Evolutionary conservation across 2,888 invertebrate genomes (phyloP), one percentile per base, ranked within the genome.

Genomic region (Drosophila limbata): DNA sequence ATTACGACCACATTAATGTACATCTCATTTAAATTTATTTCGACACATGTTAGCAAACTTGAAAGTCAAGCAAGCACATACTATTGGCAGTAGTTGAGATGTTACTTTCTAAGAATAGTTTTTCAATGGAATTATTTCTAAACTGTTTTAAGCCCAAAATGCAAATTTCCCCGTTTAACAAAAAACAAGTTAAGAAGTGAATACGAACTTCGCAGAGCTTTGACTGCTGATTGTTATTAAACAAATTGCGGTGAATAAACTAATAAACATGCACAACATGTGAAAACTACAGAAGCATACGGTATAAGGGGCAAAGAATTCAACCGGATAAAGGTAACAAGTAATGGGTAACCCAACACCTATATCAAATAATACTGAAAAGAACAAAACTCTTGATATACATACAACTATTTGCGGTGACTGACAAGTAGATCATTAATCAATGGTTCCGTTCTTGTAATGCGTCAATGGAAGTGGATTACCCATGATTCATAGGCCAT

Each of bases 301-400:
- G 56, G 40, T 35, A 59, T 39, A 47, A 62, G 44, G 10, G 33
- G 37, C 33, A 51, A 59, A 64, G 67, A 67, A 70, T 80, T 77
- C 68, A 88, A 81, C 89, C 89, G 82, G 87, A 83, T 83, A 63
- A 83, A 83, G 73, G n/a, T n/a, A n/a, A n/a, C n/a, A n/a, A n/a
- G n/a, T n/a, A n/a, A n/a, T n/a, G n/a, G 44, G 11, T 40, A 25
- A 57, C 48, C 69, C 44, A 55, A 45, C n/a, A 35, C 17, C 37
- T n/a, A 28, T 11, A 28, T 9, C 11, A 47, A 47, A 47, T 15
- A 57, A 28, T 47, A 25, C 47, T 13, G 33, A 35, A 50, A 13
- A 45, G 56, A 69, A 56, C 67, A 33, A 31, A 44, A 15, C 25
- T 50, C 5, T 48, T 28, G 39, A 55, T 9, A 35, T 21, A 28